Evolutionary conservation across 2,888 invertebrate species (phyloP), one percentile per base, ranked within the genome.

Genomic region (Dasysyrphus albostriatus): DNA sequence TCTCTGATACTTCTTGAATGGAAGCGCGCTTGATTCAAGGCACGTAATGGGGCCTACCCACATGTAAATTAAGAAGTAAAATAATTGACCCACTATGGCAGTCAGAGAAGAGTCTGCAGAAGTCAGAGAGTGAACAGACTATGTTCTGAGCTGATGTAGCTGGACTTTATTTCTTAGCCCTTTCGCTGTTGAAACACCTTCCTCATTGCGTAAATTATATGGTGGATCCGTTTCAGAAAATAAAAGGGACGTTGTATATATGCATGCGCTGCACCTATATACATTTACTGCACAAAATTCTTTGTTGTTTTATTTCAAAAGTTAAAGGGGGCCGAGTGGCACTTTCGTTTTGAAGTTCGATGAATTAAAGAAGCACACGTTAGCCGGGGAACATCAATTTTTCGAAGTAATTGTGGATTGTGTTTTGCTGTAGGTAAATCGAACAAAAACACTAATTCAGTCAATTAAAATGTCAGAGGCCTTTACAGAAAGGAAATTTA

Each of bases 31-130:
- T 47, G 44, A 69, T 69, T 73, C 84, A 39, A 42, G 47, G 65
- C 76, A 85, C 81, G 67, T 74, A 85, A 78, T 77, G 61, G 74
- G 69, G 49, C 73, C 85, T 81, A 69, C 85, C 87, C 83, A 79
- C 83, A 87, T 79, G 75, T 72, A 87, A 87, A 87, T 87, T 78
- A 87, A 87, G 87, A 87, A 83, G 87, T 83, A 83, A 87, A 75
- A 75, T 87, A 87, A 87, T 83, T 87, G 78, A 79, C 82, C 78
- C 83, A 47, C 74, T 75, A 75, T 70, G 37, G 10, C 32, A 7
- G 32, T 7, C 29, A 34, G 29, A 34, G 29, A 19, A 12, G n/a
- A n/a, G 14, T 16, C 12, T 12, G 24, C 4, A 37, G n/a, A 32
- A 47, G 12, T 14, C 24, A 7, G 5, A 5, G 61, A 51, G 69